Conservation (phyloP, 2,797 vertebrate genomes). For the Melanotaenia parkinsoni region DNA sequence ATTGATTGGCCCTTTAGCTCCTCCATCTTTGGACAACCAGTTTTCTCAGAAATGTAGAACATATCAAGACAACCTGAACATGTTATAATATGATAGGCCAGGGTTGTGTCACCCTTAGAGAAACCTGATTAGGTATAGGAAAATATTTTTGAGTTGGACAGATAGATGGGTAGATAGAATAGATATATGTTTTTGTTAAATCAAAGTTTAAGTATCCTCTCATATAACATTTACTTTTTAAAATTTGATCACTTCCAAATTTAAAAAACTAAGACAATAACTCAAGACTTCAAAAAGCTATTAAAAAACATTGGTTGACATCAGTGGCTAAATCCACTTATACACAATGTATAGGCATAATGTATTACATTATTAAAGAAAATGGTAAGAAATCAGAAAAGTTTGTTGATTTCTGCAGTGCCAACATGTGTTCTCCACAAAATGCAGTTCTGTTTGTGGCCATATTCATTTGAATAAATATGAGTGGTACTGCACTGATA, state of each 20-base stretch:
- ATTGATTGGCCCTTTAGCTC: background rate
- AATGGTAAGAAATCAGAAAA: background rate
- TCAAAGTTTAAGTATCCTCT: no score
- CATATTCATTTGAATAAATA: no score
- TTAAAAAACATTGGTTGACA: background rate
- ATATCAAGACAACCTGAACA: background rate
- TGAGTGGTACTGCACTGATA: no score
- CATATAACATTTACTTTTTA: background rate
- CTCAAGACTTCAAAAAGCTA: background rate
- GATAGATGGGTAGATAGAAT: background rate
- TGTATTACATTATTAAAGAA: background rate
- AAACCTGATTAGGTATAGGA: background rate
- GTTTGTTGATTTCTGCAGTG: no score
- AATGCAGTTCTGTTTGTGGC: no score
- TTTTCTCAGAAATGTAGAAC: background rate
- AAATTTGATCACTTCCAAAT: background rate
- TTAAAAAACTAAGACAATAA: background rate
- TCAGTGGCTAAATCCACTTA: background rate
- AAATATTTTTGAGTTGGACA: background rate
- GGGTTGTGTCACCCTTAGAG: background rate
- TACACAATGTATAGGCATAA: background rate
- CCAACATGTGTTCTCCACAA: no score
- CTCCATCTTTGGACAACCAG: background rate
- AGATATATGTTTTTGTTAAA: no score
- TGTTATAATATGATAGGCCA: background rate